Base-by-base conservation (phyloP, 1,140 invertebrate species). In the Drosophila hydei region DNA sequence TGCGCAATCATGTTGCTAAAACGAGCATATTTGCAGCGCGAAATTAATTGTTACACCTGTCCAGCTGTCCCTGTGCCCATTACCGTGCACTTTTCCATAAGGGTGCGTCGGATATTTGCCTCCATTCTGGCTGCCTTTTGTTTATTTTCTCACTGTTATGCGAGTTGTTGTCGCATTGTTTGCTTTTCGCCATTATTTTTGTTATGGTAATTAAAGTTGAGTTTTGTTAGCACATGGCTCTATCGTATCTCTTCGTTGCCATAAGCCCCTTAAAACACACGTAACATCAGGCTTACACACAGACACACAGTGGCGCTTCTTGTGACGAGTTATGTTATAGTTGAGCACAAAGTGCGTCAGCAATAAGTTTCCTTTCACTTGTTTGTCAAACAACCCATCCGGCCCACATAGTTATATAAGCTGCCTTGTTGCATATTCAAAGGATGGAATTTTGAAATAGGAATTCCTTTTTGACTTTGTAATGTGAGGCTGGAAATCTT, bases 41-140 rank as follows among this genome's bases (percentile, higher is more conserved):
- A 72, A 85, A 84, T 85, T 70, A 74, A 67, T 58, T 79, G 65
- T 77, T 77, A 79, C 77, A 84, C 80, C 80, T 84, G 80, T 84
- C 40, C 23, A 23, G 43, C 23, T 14, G 43, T 33, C 54, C 8
- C n/a, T 3, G 3, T 4, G 5, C 43, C 36, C 25, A 21, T n/a
- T 3, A 7, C n/a, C 18, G 14, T 25, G 38, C 23, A 21, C 1
- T 33, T 23, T 23, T 14, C n/a, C 36, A 23, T 9, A 6, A 9
- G 36, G 36, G 14, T n/a, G 38, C 21, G 21, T 12, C 38, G 4
- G 11, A 25, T 16, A 42, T 55, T 55, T 25, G n/a, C 7, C n/a
- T 23, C 3, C 47, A 27, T 30, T 50, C 25, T 30, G 25, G 21
- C 7, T 23, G 68, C 23, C 42, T 62, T 71, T 56, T 85, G 81